phyloP scores from a whole-genome alignment of 1,140 invertebrate species.

The Polyergus mexicanus region DNA sequence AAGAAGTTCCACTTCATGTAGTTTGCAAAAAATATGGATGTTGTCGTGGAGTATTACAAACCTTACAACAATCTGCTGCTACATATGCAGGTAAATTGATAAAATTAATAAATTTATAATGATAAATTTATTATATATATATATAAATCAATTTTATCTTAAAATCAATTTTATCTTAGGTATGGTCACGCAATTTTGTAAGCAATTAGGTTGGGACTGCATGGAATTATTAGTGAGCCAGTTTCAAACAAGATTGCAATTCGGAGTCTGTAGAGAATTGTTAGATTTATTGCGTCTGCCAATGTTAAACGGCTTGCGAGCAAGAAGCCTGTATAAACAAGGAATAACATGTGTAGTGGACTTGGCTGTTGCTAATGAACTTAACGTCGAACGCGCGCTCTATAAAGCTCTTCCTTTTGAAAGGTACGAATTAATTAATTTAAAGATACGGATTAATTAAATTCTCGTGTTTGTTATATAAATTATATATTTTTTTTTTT shows the following conservation, averaged over 20 bases:
- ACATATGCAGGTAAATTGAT: conserved; percentile 89
- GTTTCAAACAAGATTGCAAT: conserved; percentile 97
- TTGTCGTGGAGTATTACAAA: conserved; percentile 95
- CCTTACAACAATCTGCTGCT: conserved; percentile 97
- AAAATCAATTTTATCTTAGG: conserved; percentile 87
- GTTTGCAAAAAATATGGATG: conserved; percentile 95
- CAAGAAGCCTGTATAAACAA: conserved; percentile 93
- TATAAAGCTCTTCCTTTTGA: conserved; percentile 94
- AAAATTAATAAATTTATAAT: not conserved
- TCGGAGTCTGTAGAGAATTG: conserved; percentile 97
- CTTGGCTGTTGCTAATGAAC: conserved; percentile 91
- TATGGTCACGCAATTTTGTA: conserved; percentile 97
- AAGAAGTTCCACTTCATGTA: conserved; percentile 93
- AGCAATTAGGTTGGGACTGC: conserved; percentile 96
- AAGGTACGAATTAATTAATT: conserved; percentile 85
- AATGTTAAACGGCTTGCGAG: conserved; percentile 94
- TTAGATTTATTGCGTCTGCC: conserved; percentile 96
- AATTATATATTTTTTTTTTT: not conserved
- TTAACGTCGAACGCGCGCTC: conserved; percentile 92
- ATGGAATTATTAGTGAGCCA: conserved; percentile 96
- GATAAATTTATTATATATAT: not conserved
- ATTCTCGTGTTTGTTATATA: not conserved
- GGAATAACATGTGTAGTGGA: conserved; percentile 93
- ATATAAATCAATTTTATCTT: conserved; percentile 39
- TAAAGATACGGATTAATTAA: conserved; percentile 86